Conservation (phyloP, 1,140 invertebrate species). For the Daktulosphaira vitifoliae region DNA sequence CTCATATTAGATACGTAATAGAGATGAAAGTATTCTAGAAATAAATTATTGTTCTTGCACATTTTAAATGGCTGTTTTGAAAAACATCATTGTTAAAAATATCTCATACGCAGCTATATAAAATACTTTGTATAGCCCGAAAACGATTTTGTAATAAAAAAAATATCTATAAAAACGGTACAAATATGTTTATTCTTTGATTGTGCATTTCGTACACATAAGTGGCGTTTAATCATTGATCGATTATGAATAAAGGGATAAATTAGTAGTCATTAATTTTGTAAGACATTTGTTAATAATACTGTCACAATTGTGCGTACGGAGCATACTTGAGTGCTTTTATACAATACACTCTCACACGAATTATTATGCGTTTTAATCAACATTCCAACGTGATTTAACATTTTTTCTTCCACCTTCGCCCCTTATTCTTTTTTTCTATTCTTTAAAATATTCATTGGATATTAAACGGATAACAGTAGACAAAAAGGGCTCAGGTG, state of each 20-base stretch:
- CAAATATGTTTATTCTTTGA: too few relatives aligned
- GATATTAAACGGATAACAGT: slow-evolving; percentile 23
- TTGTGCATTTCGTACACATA: too few relatives aligned
- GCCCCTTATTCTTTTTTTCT: slow-evolving; percentile 5
- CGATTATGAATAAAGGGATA: not conserved
- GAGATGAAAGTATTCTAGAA: too few relatives aligned
- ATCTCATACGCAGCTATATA: too few relatives aligned
- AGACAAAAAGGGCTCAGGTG: slow-evolving; percentile 15
- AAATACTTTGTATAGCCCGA: too few relatives aligned
- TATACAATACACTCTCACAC: not conserved
- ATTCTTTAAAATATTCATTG: slow-evolving; percentile 34
- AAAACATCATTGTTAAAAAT: too few relatives aligned
- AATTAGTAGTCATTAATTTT: slow-evolving; percentile 30
- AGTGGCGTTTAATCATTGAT: too few relatives aligned
- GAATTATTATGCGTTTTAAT: slow-evolving; percentile 31
- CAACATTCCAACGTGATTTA: slow-evolving; percentile 33
- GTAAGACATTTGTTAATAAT: slow-evolving; percentile 26
- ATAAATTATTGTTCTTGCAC: too few relatives aligned
- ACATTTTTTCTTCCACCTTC: slow-evolving; percentile 16
- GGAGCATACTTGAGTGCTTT: not conserved
- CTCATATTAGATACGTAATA: too few relatives aligned
- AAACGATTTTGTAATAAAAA: too few relatives aligned
- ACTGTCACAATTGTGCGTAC: slow-evolving; percentile 15
- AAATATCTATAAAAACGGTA: too few relatives aligned
- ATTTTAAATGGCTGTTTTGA: too few relatives aligned